phyloP scores from a whole-genome alignment of 1,140 invertebrate species.

The Sycophila sp. region DNA sequence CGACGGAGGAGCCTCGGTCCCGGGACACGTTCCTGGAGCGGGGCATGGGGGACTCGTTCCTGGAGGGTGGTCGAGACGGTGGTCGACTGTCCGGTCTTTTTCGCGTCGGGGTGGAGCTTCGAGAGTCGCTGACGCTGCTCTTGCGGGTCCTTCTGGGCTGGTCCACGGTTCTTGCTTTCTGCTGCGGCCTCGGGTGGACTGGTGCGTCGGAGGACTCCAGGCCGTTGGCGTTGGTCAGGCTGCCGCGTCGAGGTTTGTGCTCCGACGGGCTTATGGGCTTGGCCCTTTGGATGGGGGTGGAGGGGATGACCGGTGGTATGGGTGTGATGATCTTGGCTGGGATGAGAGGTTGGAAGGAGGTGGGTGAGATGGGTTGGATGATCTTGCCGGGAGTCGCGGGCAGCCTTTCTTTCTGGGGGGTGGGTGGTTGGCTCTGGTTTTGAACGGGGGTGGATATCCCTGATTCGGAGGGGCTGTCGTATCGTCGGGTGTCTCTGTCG shows the following conservation, averaged over 20 bases:
- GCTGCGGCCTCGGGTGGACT: conserved; percentile 26
- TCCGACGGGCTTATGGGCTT: conserved; percentile 15
- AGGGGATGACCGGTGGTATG: conserved; percentile 21
- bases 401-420: background rate
- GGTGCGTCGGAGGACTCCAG: background rate
- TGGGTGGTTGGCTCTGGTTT: background rate
- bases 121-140: background rate
- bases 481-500: conserved; percentile 8
- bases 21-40: conserved; percentile 50
- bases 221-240: background rate
- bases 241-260: background rate
- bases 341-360: background rate
- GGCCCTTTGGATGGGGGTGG: conserved; percentile 12
- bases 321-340: conserved; percentile 26
- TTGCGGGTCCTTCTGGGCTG: background rate
- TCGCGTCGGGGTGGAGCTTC: background rate
- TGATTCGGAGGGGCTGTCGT: conserved; percentile 3
- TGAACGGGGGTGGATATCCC: background rate
- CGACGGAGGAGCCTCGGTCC: conserved; percentile 39
- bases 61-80: conserved; percentile 36
- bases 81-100: conserved; percentile 9
- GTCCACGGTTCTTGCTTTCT: background rate
- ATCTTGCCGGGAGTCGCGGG: background rate
- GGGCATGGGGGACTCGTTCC: conserved; percentile 46
- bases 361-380: conserved; percentile 7